phyloP scores from a whole-genome alignment of 2,888 invertebrate genomes.

The Endomychus coccineus region DNA sequence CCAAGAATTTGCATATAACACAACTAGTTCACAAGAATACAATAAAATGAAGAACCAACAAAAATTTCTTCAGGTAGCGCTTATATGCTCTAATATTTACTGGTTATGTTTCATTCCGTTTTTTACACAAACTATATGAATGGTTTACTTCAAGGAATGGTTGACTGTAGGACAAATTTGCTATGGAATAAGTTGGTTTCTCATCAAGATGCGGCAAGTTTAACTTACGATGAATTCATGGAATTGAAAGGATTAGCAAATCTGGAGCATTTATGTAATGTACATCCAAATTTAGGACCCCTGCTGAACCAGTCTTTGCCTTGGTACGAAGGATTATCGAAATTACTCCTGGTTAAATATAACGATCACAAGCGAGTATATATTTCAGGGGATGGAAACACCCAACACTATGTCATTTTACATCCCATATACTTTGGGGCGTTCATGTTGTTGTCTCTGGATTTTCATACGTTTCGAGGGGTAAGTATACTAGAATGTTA shows the following conservation, averaged over 20 bases:
- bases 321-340: slow-evolving; percentile 60
- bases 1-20: no score
- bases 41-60: no score
- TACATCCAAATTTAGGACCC: slow-evolving; percentile 51
- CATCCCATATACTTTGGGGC: slow-evolving; percentile 57
- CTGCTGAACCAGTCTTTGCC: slow-evolving; percentile 54
- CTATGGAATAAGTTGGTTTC: slow-evolving; percentile 61
- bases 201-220: slow-evolving; percentile 38
- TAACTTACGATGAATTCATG: slow-evolving; percentile 56
- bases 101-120: no score
- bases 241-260: slow-evolving; percentile 56
- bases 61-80: no score
- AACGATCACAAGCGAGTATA: slow-evolving; percentile 53
- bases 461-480: slow-evolving; percentile 50
- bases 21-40: no score
- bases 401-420: slow-evolving; percentile 55
- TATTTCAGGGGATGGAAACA: slow-evolving; percentile 50
- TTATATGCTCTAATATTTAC: no score
- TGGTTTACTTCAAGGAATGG: slow-evolving; percentile 49
- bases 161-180: slow-evolving; percentile 62
- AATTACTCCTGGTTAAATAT: slow-evolving; percentile 53
- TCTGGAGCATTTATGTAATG: slow-evolving; percentile 49
- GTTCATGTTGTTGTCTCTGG: slow-evolving; percentile 58
- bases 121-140: no score
- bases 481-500: no score